Evolutionary conservation across 2,888 invertebrate species (phyloP).

Genomic region (Nomada hirtipes): DNA sequence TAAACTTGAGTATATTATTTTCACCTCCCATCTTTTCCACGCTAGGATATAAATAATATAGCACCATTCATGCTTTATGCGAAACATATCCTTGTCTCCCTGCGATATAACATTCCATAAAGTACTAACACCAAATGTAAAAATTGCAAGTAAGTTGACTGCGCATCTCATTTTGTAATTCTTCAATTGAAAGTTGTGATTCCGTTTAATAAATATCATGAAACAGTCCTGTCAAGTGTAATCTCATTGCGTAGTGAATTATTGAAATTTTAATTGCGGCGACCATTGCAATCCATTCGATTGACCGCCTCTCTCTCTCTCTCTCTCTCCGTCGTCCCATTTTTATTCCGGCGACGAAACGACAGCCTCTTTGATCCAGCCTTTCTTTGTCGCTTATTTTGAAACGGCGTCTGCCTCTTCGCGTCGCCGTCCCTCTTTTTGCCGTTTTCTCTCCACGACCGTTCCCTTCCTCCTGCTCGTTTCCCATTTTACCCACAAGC

Average conservation of each 20-base stretch:
- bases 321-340: background rate
- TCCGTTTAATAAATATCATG: too few species aligned
- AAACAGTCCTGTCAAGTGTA: too few species aligned
- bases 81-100: too few species aligned
- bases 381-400: slow-evolving; percentile 60
- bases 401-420: slow-evolving; percentile 41
- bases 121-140: too few species aligned
- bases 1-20: too few species aligned
- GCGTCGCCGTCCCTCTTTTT: slow-evolving; percentile 12
- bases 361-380: slow-evolving; percentile 57
- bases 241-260: too few species aligned
- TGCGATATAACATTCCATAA: too few species aligned
- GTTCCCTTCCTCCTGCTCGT: slow-evolving; percentile 13
- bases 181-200: slow-evolving; percentile 21
- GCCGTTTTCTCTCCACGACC: background rate
- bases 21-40: too few species aligned
- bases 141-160: too few species aligned
- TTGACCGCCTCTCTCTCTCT: background rate
- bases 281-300: slow-evolving; percentile 69
- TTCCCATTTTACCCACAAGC: slow-evolving; percentile 29
- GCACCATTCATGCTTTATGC: too few species aligned
- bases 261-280: slow-evolving; percentile 18
- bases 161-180: too few species aligned
- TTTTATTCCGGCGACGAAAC: slow-evolving; percentile 20
- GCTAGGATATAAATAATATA: too few species aligned